Evolutionary conservation across 2,888 invertebrate genomes (phyloP).

Genomic region (Altica lythri): DNA sequence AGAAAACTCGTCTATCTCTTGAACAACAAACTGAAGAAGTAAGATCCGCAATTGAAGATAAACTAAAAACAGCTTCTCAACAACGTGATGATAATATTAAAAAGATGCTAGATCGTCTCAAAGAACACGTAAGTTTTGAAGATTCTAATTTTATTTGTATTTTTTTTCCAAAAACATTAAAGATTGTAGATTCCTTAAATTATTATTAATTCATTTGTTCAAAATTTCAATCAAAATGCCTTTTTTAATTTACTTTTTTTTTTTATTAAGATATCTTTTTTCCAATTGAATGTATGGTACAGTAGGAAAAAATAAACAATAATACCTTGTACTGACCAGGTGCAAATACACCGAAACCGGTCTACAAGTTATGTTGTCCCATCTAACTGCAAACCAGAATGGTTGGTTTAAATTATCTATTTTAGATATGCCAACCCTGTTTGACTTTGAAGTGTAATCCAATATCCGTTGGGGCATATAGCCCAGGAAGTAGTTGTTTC

Average conservation of each 20-base stretch:
- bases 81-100: slow-evolving; percentile 90
- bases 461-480: too few relatives aligned
- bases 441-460: background rate
- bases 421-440: background rate
- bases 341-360: too few relatives aligned
- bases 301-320: slow-evolving; percentile 1
- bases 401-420: too few relatives aligned
- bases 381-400: too few relatives aligned
- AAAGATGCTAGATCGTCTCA: slow-evolving; percentile 87
- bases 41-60: slow-evolving; percentile 84
- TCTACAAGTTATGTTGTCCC: too few relatives aligned
- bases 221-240: background rate
- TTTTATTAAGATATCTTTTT: slow-evolving; percentile 8
- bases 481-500: too few relatives aligned
- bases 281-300: slow-evolving; percentile 1
- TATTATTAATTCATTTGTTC: background rate
- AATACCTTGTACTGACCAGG: background rate
- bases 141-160: background rate
- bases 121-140: slow-evolving; percentile 79
- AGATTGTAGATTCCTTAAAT: background rate
- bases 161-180: background rate
- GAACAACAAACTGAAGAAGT: slow-evolving; percentile 88
- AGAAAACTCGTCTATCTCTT: slow-evolving; percentile 73
- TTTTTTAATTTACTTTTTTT: background rate
- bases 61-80: slow-evolving; percentile 83